Evolutionary conservation across 2,888 invertebrate species (phyloP).

Genomic region (Mesorhabditis sp.): DNA sequence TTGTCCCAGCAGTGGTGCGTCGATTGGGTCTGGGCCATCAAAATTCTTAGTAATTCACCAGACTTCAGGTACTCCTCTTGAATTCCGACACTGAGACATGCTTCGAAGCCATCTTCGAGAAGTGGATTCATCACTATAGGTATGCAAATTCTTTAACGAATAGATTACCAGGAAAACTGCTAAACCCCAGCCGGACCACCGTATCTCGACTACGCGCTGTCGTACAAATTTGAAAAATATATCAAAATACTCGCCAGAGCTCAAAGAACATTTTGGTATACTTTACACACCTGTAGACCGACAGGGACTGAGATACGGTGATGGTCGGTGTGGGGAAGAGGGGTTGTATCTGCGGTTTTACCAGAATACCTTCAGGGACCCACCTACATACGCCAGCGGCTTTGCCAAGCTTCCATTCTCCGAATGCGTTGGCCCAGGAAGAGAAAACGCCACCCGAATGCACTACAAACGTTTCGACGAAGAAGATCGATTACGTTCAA

Average conservation of each 20-base stretch:
- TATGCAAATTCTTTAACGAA: constrained; percentile 6
- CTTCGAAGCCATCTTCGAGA: constrained; percentile 39
- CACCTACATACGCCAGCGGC: constrained; percentile 40
- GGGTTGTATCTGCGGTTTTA: no score
- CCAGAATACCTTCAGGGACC: constrained; percentile 28
- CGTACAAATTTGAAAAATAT: neutral
- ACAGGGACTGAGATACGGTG: neutral
- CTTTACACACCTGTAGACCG: no score
- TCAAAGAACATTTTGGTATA: no score
- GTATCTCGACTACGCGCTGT: neutral
- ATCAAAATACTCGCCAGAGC: no score
- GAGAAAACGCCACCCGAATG: constrained; percentile 22
- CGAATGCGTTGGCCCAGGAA: constrained; percentile 35
- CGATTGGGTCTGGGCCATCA: constrained; percentile 28
- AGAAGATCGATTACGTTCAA: no score
- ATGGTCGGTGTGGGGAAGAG: neutral
- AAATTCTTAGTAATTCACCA: neutral
- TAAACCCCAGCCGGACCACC: neutral
- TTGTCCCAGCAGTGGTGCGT: constrained; percentile 41
- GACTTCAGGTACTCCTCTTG: constrained; percentile 25
- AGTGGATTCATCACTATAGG: constrained; percentile 45
- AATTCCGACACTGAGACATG: constrained; percentile 37
- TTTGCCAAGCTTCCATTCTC: constrained; percentile 35
- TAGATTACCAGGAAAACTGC: neutral
- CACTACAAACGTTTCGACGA: constrained; percentile 31